phyloP scores from a whole-genome alignment of 2,113 vertebrate genomes.

The Halichoerus grypus region DNA sequence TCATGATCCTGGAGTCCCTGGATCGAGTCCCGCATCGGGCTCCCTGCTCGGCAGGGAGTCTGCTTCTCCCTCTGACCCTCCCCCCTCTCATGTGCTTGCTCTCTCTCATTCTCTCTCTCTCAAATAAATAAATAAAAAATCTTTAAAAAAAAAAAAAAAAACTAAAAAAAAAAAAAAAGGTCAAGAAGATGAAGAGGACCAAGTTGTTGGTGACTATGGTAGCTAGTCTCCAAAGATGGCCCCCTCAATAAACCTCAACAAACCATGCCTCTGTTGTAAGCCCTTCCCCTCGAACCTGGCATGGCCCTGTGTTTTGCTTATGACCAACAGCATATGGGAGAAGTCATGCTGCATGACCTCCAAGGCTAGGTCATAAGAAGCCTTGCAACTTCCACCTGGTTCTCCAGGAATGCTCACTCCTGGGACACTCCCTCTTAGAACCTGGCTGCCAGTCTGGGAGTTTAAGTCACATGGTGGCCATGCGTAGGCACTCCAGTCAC shows the following conservation, averaged over 20 bases:
- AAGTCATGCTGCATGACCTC: background rate
- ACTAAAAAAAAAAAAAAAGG: background rate
- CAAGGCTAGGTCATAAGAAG: background rate
- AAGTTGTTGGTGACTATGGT: background rate
- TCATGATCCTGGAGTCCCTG: no score
- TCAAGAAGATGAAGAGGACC: background rate
- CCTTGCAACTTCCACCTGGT: background rate
- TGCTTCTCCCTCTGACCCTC: no score
- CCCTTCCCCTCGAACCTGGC: background rate
- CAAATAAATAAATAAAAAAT: no score
- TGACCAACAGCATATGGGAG: background rate
- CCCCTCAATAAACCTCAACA: background rate
- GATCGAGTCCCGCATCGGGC: no score
- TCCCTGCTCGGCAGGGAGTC: no score
- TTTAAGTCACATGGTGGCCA: background rate
- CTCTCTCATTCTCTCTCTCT: no score
- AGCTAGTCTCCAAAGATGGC: background rate
- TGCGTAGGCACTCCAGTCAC: background rate
- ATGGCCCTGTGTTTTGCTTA: background rate
- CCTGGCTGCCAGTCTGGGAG: background rate
- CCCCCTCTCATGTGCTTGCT: no score
- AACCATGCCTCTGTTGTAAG: background rate
- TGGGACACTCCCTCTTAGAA: background rate
- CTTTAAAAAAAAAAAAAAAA: no score
- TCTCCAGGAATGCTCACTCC: background rate